Percentiles rank a stretch among this genome's conserved stretches.
Conservation (phyloP, 2,113 vertebrate genomes). For the Dendrocopos noguchii region DNA sequence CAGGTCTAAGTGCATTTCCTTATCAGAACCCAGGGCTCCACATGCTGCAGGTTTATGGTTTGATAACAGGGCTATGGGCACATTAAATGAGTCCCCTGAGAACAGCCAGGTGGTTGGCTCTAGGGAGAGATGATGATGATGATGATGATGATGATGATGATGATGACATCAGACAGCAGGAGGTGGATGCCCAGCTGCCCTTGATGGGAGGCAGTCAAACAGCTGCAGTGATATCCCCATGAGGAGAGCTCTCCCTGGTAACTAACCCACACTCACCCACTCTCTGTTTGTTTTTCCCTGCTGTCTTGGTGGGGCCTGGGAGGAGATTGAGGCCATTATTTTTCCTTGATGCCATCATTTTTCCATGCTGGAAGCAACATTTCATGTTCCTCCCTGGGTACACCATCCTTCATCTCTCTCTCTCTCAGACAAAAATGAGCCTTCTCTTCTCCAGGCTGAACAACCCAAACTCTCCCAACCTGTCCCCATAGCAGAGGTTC, state of each 20-base stretch:
- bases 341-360: neutral
- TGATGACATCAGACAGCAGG: neutral
- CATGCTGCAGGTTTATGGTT: neutral
- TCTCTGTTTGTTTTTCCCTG: conserved; percentile 7
- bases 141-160: neutral
- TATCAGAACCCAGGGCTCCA: conserved; percentile 30
- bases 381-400: neutral
- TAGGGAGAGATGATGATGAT: neutral
- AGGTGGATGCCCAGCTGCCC: neutral
- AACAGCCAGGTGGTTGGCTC: neutral
- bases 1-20: conserved; percentile 19
- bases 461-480: too few relatives aligned
- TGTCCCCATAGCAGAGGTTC: too few relatives aligned
- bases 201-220: neutral
- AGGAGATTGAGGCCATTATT: neutral
- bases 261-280: neutral
- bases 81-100: neutral
- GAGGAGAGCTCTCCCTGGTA: conserved; percentile 35
- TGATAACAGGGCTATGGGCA: neutral
- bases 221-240: neutral
- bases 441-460: too few relatives aligned
- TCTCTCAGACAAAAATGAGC: too few relatives aligned
- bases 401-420: neutral
- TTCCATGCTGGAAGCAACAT: neutral
- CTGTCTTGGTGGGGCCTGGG: neutral